Evolutionary conservation across 2,888 invertebrate species (phyloP).

Genomic region (Gymnocheta viridis): DNA sequence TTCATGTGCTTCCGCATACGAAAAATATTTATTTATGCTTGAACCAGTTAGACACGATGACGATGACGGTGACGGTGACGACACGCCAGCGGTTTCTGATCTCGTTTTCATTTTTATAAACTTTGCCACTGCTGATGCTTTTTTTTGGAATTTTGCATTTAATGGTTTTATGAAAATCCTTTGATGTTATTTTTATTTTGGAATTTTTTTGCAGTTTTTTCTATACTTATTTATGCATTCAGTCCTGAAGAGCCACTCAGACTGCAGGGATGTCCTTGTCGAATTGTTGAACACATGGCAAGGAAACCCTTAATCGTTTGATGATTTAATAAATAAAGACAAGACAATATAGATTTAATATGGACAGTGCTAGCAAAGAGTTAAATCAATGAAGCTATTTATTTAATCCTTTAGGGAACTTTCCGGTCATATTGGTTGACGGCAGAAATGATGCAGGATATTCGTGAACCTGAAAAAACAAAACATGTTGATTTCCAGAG

Average conservation of each 20-base stretch:
- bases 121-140: constrained; percentile 71
- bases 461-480: too few relatives aligned
- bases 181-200: constrained; percentile 74
- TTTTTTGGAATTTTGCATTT: constrained; percentile 37
- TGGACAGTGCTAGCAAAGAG: constrained; percentile 10
- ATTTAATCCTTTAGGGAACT: too few relatives aligned
- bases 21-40: constrained; percentile 68
- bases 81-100: constrained; percentile 31
- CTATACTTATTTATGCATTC: constrained; percentile 31
- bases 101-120: constrained; percentile 64
- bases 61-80: constrained; percentile 57
- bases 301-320: constrained; percentile 69
- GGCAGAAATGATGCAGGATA: too few relatives aligned
- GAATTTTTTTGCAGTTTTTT: constrained; percentile 21
- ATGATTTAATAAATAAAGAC: constrained; percentile 66
- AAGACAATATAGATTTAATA: constrained; percentile 57
- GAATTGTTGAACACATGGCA: constrained; percentile 66
- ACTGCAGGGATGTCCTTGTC: constrained; percentile 69
- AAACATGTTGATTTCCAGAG: too few relatives aligned
- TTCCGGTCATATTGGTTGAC: too few relatives aligned
- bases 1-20: constrained; percentile 64
- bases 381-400: background rate
- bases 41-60: constrained; percentile 63
- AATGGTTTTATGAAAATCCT: constrained; percentile 72
- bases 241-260: constrained; percentile 66